Evolutionary conservation across 2,113 vertebrate genomes (phyloP).

Genomic region (Paradisaea rubra): DNA sequence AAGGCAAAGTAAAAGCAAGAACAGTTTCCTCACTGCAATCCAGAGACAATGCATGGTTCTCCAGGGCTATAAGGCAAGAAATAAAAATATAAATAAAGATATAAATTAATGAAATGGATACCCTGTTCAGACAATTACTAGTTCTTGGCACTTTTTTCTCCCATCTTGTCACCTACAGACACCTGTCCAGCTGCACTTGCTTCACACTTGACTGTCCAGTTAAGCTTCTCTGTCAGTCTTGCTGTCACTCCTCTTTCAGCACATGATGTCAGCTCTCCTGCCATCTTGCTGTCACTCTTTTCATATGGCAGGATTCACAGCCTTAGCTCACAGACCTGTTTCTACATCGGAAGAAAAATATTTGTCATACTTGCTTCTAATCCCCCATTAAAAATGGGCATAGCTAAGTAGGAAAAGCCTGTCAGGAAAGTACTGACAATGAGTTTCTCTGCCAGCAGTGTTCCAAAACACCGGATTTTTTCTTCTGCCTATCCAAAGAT

Average conservation of each 20-base stretch:
- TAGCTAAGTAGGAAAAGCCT: neutral
- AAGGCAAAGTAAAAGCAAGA: slow-evolving; percentile 17
- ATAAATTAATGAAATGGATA: neutral
- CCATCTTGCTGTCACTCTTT: neutral
- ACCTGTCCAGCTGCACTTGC: neutral
- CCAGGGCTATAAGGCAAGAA: neutral
- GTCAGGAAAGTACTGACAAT: neutral
- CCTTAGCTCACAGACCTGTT: neutral
- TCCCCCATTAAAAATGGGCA: neutral
- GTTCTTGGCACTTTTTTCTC: neutral
- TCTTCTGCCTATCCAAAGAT: neutral
- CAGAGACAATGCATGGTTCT: neutral
- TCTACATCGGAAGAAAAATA: neutral
- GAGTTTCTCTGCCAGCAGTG: neutral
- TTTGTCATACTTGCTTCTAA: neutral
- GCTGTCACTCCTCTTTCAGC: neutral
- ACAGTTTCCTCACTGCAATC: neutral
- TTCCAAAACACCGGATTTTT: neutral
- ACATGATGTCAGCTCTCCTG: neutral
- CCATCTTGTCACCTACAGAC: neutral
- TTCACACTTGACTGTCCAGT: neutral
- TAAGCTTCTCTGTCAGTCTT: slow-evolving; percentile 16
- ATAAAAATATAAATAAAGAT: neutral
- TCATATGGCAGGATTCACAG: neutral
- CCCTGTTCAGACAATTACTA: neutral